These are phyloP conservation scores for Stramonita haemastoma DNA, from an alignment of 2,888 invertebrate genomes.

Conservation along the genomic window DNA sequence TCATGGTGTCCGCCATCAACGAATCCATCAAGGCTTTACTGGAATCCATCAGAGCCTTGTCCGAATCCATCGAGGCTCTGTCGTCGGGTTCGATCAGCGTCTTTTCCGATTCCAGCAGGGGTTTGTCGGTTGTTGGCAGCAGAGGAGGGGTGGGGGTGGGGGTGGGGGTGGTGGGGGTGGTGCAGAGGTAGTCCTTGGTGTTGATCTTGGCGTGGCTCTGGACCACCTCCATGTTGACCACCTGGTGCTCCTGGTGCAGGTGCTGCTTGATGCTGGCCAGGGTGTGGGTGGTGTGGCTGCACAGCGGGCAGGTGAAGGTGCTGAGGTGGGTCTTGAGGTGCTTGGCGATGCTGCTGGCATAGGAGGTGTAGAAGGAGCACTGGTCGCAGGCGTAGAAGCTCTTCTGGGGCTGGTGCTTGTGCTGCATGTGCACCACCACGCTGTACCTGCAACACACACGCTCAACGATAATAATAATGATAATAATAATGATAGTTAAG, in stretches of 20 bases:
- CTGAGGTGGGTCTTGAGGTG: constrained; percentile 36
- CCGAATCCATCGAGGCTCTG: background rate
- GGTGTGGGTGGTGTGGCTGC: background rate
- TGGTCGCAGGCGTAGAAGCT: constrained; percentile 37
- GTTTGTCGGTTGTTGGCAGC: background rate
- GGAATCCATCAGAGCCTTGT: background rate
- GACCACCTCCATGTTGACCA: constrained; percentile 30
- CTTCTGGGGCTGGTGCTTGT: constrained; percentile 38
- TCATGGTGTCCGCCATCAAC: constrained; percentile 16
- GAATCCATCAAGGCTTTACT: background rate
- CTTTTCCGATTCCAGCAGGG: background rate
- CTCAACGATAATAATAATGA: too few relatives aligned
- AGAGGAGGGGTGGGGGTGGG: background rate
- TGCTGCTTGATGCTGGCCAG: constrained; percentile 25
- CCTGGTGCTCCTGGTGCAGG: constrained; percentile 25
- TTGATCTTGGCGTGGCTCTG: constrained; percentile 10
- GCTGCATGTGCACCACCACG: constrained; percentile 33
- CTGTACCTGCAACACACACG: constrained; percentile 18
- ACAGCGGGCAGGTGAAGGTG: constrained; percentile 36
- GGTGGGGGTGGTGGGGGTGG: too few relatives aligned
- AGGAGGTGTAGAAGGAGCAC: constrained; percentile 36
- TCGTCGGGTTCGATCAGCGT: background rate
- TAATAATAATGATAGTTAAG: too few relatives aligned
- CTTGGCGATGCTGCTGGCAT: constrained; percentile 29
- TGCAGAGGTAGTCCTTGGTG: constrained; percentile 33